Evolutionary conservation across 2,113 vertebrate species (phyloP).

Genomic region (Proteles cristata): DNA sequence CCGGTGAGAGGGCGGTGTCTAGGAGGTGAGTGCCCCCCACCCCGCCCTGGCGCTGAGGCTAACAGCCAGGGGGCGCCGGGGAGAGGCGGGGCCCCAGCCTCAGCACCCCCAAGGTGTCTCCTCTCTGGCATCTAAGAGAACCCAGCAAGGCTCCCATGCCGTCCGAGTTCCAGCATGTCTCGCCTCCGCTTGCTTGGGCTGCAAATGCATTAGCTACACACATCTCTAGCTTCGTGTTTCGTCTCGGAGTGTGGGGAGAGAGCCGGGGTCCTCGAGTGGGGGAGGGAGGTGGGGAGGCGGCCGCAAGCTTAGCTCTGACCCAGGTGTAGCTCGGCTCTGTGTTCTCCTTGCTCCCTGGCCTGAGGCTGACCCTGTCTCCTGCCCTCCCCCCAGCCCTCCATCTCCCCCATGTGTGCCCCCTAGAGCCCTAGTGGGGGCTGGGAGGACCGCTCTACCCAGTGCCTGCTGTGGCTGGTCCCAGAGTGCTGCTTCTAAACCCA

Average conservation of each 20-base stretch:
- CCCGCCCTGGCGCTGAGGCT: neutral
- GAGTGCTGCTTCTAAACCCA: conserved; percentile 30
- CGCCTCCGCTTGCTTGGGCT: conserved; percentile 77
- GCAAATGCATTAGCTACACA: neutral
- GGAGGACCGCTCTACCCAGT: neutral
- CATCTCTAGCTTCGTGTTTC: conserved; percentile 10
- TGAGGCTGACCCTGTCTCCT: neutral
- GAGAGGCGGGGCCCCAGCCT: neutral
- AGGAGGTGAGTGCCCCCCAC: neutral
- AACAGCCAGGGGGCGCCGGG: neutral
- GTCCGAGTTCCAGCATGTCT: conserved; percentile 63
- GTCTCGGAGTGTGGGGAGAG: neutral
- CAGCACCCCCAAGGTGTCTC: neutral
- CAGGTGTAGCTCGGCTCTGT: neutral
- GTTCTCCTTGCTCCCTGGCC: conserved; percentile 38
- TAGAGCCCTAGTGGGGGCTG: neutral
- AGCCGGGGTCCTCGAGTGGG: neutral
- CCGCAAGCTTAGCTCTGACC: conserved; percentile 32
- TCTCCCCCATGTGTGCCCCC: neutral
- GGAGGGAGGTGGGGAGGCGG: neutral
- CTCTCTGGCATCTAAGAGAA: neutral
- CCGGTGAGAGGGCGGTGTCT: neutral
- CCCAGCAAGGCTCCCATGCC: neutral
- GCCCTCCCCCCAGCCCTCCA: neutral
- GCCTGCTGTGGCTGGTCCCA: neutral